Evolutionary conservation across 1,140 invertebrate species (phyloP).

Genomic region (Hyles vespertilio): DNA sequence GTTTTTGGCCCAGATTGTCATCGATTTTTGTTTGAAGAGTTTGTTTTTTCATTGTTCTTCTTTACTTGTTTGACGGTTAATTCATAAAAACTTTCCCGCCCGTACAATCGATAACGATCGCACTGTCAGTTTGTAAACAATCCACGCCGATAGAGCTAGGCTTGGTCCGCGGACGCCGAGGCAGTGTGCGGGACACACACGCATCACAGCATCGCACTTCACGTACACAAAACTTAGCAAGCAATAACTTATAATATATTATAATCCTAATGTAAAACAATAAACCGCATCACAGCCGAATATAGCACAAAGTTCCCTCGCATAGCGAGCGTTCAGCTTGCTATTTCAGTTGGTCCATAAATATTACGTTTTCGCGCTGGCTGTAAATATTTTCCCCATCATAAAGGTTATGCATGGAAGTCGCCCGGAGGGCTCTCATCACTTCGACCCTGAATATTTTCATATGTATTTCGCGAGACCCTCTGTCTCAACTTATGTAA

Average conservation of each 20-base stretch:
- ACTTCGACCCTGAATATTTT: slow-evolving; percentile 71
- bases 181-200: too few species aligned
- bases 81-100: slow-evolving; percentile 73
- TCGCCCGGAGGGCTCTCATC: slow-evolving; percentile 60
- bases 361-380: slow-evolving; percentile 50
- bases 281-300: slow-evolving; percentile 30
- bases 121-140: slow-evolving; percentile 54
- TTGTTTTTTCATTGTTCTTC: slow-evolving; percentile 76
- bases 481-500: slow-evolving; percentile 74
- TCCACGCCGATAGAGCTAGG: slow-evolving; percentile 8
- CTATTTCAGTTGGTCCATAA: slow-evolving; percentile 46
- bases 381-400: slow-evolving; percentile 68
- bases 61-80: slow-evolving; percentile 75
- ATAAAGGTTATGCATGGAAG: slow-evolving; percentile 58
- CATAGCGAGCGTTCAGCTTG: slow-evolving; percentile 27
- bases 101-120: slow-evolving; percentile 61
- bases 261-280: slow-evolving; percentile 37
- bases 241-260: slow-evolving; percentile 34
- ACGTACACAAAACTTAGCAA: too few species aligned
- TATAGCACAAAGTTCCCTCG: slow-evolving; percentile 16
- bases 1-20: slow-evolving; percentile 76
- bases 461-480: slow-evolving; percentile 52
- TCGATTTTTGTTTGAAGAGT: slow-evolving; percentile 76
- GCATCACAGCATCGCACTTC: too few species aligned
- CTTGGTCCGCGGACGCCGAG: too few species aligned